Evolutionary conservation across 2,797 vertebrate genomes (phyloP).

Genomic region (Lutjanus campechanus): DNA sequence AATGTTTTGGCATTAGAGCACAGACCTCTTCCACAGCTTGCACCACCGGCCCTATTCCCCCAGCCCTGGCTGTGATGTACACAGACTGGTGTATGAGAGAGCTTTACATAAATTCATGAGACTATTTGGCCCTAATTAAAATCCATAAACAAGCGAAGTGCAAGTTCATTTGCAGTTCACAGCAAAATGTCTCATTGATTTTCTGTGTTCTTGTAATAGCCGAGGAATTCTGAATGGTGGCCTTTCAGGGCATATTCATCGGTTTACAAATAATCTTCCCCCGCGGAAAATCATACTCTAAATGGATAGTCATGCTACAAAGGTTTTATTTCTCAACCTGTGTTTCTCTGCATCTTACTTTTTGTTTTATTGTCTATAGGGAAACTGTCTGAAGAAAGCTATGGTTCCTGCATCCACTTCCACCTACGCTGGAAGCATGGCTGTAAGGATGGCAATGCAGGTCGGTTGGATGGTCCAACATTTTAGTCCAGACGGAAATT

Average conservation of each 20-base stretch:
- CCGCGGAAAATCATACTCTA: slow-evolving; percentile 29
- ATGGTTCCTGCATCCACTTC: not conserved
- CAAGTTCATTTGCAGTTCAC: slow-evolving; percentile 80
- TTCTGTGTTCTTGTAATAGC: slow-evolving; percentile 57
- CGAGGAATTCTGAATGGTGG: slow-evolving; percentile 47
- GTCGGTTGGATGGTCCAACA: no score
- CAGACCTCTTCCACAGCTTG: slow-evolving; percentile 53
- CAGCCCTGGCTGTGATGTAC: slow-evolving; percentile 49
- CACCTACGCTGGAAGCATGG: not conserved
- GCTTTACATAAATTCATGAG: slow-evolving; percentile 77
- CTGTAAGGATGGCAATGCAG: not conserved
- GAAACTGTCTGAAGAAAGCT: not conserved
- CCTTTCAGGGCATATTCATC: slow-evolving; percentile 42
- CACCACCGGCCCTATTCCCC: slow-evolving; percentile 44
- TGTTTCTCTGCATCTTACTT: slow-evolving; percentile 5
- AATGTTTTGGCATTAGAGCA: slow-evolving; percentile 63
- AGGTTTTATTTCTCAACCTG: slow-evolving; percentile 10
- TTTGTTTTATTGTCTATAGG: not conserved
- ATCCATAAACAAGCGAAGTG: slow-evolving; percentile 72
- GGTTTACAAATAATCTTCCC: slow-evolving; percentile 46
- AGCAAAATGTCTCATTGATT: slow-evolving; percentile 77
- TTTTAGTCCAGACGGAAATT: not conserved
- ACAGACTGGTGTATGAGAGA: slow-evolving; percentile 36
- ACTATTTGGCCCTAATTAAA: slow-evolving; percentile 78
- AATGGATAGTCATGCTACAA: slow-evolving; percentile 25